phyloP scores from a whole-genome alignment of 2,113 vertebrate species.

The Pelecanoides urinatrix region DNA sequence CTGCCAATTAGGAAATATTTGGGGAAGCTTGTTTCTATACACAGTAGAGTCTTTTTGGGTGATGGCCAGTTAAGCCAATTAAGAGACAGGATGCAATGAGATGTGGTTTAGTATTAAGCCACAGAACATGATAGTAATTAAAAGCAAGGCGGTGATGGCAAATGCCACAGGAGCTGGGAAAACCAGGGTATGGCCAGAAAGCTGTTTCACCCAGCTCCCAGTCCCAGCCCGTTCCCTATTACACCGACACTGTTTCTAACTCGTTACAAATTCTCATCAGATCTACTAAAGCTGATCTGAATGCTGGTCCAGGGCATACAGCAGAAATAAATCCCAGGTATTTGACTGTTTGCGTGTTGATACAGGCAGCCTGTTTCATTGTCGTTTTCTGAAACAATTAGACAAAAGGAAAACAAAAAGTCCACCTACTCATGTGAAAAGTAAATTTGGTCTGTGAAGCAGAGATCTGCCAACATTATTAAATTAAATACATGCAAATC shows the following conservation, averaged over 20 bases:
- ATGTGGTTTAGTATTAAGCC: conserved; percentile 6
- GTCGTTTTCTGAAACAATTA: background rate
- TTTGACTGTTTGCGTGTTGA: background rate
- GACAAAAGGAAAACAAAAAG: background rate
- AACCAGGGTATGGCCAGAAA: background rate
- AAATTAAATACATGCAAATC: background rate
- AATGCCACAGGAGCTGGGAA: background rate
- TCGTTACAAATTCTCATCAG: background rate
- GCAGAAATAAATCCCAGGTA: background rate
- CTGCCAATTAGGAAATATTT: background rate
- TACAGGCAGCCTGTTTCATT: background rate
- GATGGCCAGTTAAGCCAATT: conserved; percentile 17
- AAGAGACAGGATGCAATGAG: conserved; percentile 8
- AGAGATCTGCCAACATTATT: background rate
- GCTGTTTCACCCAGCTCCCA: background rate
- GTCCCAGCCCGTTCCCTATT: fast-evolving
- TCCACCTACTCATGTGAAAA: conserved; percentile 18
- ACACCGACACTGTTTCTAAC: background rate
- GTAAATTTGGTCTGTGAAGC: background rate
- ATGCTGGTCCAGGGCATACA: background rate
- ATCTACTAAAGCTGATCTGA: background rate
- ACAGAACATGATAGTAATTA: background rate
- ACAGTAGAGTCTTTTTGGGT: background rate
- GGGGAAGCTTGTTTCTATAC: background rate
- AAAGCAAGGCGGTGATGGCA: background rate